Conservation (phyloP, 2,113 vertebrate species). For the Puffinus mauretanicus region DNA sequence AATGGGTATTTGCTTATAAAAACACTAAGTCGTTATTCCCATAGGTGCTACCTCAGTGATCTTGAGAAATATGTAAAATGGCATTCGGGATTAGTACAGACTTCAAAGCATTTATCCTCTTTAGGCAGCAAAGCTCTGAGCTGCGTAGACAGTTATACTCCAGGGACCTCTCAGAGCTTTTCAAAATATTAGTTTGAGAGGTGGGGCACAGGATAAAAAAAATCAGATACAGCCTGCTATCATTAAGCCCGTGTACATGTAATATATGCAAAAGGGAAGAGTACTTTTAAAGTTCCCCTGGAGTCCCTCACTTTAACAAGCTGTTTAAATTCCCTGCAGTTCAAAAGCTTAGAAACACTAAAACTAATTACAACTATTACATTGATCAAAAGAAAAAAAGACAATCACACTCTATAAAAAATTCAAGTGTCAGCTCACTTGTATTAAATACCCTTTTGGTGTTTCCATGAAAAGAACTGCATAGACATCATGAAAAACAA, state of each 20-base stretch:
- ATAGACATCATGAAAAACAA: neutral
- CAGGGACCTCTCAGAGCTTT: conserved; percentile 22
- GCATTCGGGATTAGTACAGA: conserved; percentile 29
- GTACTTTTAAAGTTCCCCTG: conserved; percentile 8
- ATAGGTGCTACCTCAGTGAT: neutral
- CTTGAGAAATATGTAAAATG: neutral
- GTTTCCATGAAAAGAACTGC: neutral
- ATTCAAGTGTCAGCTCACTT: neutral
- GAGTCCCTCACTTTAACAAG: conserved; percentile 30
- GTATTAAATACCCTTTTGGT: neutral
- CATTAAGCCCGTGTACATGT: neutral
- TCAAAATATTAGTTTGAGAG: conserved; percentile 60
- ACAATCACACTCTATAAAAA: neutral
- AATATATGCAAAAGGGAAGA: conserved; percentile 10
- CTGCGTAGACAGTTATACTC: neutral
- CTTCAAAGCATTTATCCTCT: conserved; percentile 62
- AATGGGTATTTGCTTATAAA: neutral
- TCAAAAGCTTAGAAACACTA: conserved; percentile 53
- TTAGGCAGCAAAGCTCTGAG: conserved; percentile 4
- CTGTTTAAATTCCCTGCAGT: conserved; percentile 37
- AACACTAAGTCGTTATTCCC: neutral
- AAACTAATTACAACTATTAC: conserved; percentile 59
- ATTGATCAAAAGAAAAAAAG: conserved; percentile 49
- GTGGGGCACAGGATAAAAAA: conserved; percentile 19
- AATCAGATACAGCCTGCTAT: neutral